Conservation (phyloP, 2,797 vertebrate species). For the Macropus fuliginosus region DNA sequence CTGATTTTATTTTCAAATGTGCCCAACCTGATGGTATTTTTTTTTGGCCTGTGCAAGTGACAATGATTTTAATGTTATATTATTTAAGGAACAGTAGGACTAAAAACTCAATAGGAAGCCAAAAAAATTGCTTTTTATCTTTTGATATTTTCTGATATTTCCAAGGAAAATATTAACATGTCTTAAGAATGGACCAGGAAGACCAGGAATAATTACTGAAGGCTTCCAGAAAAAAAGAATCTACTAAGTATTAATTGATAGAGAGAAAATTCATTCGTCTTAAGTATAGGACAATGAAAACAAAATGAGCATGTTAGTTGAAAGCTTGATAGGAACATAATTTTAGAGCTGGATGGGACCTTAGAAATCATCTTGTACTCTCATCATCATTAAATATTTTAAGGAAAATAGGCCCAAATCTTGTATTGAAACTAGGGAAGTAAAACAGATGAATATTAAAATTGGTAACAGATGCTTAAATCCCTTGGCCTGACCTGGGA, state of each 20-base stretch:
- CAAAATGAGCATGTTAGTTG: neutral
- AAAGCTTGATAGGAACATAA: neutral
- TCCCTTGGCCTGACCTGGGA: neutral
- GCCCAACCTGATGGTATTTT: neutral
- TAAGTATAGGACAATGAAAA: neutral
- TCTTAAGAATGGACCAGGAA: neutral
- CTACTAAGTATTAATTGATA: neutral
- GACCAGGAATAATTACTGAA: neutral
- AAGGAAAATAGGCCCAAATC: neutral
- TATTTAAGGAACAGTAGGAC: neutral
- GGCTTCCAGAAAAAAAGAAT: neutral
- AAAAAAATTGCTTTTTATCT: neutral
- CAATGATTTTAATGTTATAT: neutral
- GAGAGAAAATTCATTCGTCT: neutral
- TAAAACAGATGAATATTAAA: constrained; percentile 10
- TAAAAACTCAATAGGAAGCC: neutral
- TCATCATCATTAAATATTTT: neutral
- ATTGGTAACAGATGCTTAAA: constrained; percentile 34
- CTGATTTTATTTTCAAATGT: neutral
- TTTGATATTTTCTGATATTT: neutral
- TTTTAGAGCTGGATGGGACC: neutral
- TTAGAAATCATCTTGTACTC: neutral
- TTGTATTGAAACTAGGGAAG: neutral
- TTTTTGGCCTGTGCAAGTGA: neutral
- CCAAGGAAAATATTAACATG: neutral